phyloP scores from a whole-genome alignment of 1,140 invertebrate species.

The Carposina sasakii region DNA sequence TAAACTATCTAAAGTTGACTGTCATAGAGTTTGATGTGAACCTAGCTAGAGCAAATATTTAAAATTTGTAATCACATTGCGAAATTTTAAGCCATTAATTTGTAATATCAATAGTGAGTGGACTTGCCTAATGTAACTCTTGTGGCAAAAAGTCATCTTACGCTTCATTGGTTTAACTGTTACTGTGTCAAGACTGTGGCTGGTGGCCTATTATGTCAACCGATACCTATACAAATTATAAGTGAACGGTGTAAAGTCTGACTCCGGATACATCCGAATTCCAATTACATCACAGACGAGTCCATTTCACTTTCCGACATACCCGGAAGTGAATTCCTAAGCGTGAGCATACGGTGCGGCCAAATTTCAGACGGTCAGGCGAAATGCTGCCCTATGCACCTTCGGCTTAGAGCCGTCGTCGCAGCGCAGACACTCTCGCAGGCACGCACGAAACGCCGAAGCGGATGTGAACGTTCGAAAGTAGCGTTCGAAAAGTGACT shows the following conservation, averaged over 20 bases:
- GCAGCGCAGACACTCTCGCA: constrained; percentile 40
- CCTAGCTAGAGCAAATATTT: too few relatives aligned
- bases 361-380: constrained; percentile 34
- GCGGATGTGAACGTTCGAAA: constrained; percentile 62
- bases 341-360: constrained; percentile 63
- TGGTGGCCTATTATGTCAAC: constrained; percentile 57
- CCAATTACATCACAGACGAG: constrained; percentile 71
- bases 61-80: too few relatives aligned
- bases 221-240: constrained; percentile 64
- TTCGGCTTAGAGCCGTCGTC: constrained; percentile 25
- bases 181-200: constrained; percentile 37
- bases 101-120: too few relatives aligned
- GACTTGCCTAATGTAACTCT: too few relatives aligned
- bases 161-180: constrained; percentile 32
- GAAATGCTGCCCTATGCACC: constrained; percentile 32
- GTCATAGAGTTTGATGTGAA: too few relatives aligned
- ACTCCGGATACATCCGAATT: constrained; percentile 71
- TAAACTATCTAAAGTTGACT: too few relatives aligned
- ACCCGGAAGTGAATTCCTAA: constrained; percentile 72
- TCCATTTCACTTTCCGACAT: constrained; percentile 71
- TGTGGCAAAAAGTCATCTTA: constrained; percentile 29
- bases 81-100: too few relatives aligned
- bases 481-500: constrained; percentile 51
- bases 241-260: constrained; percentile 65
- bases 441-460: constrained; percentile 56